phyloP scores from a whole-genome alignment of 1,140 invertebrate genomes.

The Solenopsis fugax region DNA sequence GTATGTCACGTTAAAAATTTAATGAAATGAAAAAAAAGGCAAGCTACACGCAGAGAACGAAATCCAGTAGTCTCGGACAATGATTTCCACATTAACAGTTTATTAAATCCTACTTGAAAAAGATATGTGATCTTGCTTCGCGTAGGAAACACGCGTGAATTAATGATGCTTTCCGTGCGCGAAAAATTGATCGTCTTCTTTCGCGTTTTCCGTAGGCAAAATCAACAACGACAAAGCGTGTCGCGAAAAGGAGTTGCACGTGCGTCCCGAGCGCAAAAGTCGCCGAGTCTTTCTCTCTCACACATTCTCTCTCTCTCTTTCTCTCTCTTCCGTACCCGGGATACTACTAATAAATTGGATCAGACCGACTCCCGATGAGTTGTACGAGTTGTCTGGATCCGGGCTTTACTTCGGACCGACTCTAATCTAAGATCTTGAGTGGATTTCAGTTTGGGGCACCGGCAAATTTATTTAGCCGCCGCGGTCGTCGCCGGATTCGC shows the following conservation, averaged over 20 bases:
- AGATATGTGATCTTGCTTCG: not conserved
- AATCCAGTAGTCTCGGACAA: not conserved
- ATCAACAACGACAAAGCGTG: constrained; percentile 60
- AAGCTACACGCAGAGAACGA: not conserved
- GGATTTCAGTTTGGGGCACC: constrained; percentile 82
- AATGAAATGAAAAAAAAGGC: not conserved
- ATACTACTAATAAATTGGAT: constrained; percentile 85
- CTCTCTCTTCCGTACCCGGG: constrained; percentile 25
- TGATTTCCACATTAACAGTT: not conserved
- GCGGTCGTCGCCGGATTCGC: constrained; percentile 52
- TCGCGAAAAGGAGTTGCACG: constrained; percentile 54
- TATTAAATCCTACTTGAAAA: not conserved
- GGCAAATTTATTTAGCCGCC: constrained; percentile 84
- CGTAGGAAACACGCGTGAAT: constrained; percentile 39
- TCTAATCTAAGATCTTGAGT: constrained; percentile 86
- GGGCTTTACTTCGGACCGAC: constrained; percentile 83
- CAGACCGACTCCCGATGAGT: constrained; percentile 84
- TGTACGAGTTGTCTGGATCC: constrained; percentile 83
- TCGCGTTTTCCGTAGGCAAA: constrained; percentile 62
- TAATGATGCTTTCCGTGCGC: not conserved
- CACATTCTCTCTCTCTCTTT: not conserved
- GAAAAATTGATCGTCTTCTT: constrained; percentile 25
- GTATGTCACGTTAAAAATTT: not conserved
- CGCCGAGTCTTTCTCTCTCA: not conserved
- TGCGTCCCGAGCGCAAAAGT: constrained; percentile 29